Base-by-base conservation (phyloP, 2,797 vertebrate genomes). In the Enteromius unitaeniatus region DNA sequence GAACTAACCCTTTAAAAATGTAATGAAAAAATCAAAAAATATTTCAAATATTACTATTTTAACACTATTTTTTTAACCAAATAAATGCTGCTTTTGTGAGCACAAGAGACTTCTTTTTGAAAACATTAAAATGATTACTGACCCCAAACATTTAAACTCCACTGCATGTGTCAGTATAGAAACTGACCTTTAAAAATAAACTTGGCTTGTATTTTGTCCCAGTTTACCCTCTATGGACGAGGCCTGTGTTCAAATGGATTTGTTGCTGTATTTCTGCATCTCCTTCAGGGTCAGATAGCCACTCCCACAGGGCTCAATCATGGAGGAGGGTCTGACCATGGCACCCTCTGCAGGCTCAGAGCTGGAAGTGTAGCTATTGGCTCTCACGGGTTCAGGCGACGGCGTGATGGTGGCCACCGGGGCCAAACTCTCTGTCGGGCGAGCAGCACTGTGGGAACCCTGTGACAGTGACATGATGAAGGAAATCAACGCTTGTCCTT, bases 211-310 rank as follows among this genome's bases (percentile, higher is more conserved):
- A 11, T 45, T 45, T 45, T 45, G 10, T 11, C 42, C 34, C 0
- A 0, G 13, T 26, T 14, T 23, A 21, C 21, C n/a, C 47, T 6
- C 10, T 40, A 58, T 5, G 10, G 4, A 31, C 8, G 9, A 9
- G 31, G 7, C 23, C 47, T 49, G 26, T 6, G n/a, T 3, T 84
- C 19, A 95, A 82, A 95, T 93, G 19, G 95, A 95, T 69, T 92
- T 94, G 73, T 95, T 95, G 78, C 94, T 94, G 87, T 92, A 95
- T 40, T 89, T 89, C 85, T 94, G 93, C 2, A 95, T 92, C 79
- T 95, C 94, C 82, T 94, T 94, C 28, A 95, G 89, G 42, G 93
- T 94, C 84, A 95, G 88, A 79, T 95, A 95, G 0, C 92, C 94
- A 0, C 87, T 83, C 65, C 86, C 92, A 47, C 84, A 75, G 0